Conservation (phyloP, 2,113 vertebrate species). For the Malurus melanocephalus region DNA sequence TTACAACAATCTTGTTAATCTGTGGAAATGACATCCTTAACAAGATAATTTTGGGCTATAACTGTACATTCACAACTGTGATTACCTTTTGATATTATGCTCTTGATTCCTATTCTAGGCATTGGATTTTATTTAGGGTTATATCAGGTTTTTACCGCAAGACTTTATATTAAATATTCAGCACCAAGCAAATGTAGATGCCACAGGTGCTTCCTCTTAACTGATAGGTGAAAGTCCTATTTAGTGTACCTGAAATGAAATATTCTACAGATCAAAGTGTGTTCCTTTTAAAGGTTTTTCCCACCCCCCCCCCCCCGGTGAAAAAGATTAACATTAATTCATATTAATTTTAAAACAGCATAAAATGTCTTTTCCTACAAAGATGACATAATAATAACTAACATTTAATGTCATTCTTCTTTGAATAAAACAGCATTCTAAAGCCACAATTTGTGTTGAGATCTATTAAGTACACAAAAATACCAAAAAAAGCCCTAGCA, state of each 20-base stretch:
- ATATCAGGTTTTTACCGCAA: not conserved
- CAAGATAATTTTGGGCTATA: not conserved
- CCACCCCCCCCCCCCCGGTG: too few species aligned
- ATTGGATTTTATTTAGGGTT: not conserved
- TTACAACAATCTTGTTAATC: not conserved
- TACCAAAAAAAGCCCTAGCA: fast-evolving
- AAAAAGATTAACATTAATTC: not conserved
- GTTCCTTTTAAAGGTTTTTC: not conserved
- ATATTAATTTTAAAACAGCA: not conserved
- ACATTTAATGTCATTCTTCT: not conserved
- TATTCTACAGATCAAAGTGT: not conserved
- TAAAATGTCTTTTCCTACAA: not conserved
- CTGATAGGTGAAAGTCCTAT: not conserved
- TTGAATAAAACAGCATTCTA: not conserved
- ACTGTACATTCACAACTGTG: not conserved
- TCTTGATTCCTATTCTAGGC: not conserved
- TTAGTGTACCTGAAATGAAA: not conserved
- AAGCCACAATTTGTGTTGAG: not conserved
- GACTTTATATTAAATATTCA: not conserved
- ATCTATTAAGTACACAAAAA: not conserved
- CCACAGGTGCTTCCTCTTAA: not conserved
- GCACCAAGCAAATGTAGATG: not conserved
- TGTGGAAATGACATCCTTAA: not conserved
- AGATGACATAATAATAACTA: not conserved
- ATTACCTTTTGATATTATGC: not conserved